Evolutionary conservation across 2,888 invertebrate species (phyloP).

Genomic region (Campaea margaritaria): DNA sequence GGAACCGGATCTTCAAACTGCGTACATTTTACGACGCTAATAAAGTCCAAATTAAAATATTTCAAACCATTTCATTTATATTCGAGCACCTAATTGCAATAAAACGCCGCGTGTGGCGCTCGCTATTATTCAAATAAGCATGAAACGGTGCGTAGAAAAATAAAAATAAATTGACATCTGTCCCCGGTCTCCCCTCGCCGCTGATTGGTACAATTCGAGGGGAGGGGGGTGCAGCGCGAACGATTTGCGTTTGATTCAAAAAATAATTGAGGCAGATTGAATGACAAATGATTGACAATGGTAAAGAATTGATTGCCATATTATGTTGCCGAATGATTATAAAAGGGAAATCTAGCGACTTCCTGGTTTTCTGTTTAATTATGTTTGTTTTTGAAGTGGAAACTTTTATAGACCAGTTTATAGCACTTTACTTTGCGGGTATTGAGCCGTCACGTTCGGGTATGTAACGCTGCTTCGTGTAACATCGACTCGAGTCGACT

Average conservation of each 20-base stretch:
- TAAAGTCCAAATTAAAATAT: constrained; percentile 21
- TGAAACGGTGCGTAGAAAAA: constrained; percentile 40
- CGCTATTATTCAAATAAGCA: constrained; percentile 22
- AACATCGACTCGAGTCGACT: no score
- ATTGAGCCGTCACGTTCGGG: no score
- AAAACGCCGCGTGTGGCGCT: constrained; percentile 12
- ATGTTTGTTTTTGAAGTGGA: no score
- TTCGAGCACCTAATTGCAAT: constrained; percentile 18
- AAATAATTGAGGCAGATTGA: constrained; percentile 36
- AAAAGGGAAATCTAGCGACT: neutral
- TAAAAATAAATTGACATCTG: constrained; percentile 43
- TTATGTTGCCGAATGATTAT: constrained; percentile 22
- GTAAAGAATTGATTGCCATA: constrained; percentile 24
- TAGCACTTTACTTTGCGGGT: no score
- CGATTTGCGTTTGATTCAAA: constrained; percentile 33
- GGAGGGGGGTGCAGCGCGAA: constrained; percentile 15
- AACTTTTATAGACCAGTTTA: no score
- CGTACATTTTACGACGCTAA: constrained; percentile 11
- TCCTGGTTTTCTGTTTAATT: no score
- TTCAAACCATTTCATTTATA: constrained; percentile 15
- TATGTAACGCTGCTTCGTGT: no score
- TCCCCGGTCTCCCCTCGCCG: constrained; percentile 34
- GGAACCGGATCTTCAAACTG: neutral
- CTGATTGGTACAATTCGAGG: constrained; percentile 27
- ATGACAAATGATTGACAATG: constrained; percentile 38